These are phyloP conservation scores for Cephalotes varians DNA, from an alignment of 2,888 invertebrate genomes.

Conservation along the genomic window DNA sequence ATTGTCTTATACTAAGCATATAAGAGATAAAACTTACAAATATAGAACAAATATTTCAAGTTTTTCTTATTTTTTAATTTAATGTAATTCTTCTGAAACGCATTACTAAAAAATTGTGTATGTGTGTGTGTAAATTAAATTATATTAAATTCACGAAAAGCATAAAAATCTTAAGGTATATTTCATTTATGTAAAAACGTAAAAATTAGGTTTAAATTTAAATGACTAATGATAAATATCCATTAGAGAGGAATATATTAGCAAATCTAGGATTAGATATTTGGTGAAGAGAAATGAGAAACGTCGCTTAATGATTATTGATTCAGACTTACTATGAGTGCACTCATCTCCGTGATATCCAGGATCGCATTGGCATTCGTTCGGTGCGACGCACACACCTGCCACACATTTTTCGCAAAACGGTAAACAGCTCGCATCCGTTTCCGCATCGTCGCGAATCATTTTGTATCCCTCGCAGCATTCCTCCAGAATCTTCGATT, in stretches of 20 bases:
- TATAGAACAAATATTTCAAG: not conserved
- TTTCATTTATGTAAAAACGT: not conserved
- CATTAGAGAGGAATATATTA: not conserved
- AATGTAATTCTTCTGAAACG: not conserved
- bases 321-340: conserved; percentile 86
- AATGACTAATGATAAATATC: not conserved
- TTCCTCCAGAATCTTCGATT: conserved; percentile 89
- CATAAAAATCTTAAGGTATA: not conserved
- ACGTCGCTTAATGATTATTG: not conserved
- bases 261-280: not conserved
- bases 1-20: not conserved
- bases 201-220: not conserved
- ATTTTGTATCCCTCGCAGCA: conserved; percentile 92
- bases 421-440: conserved; percentile 82
- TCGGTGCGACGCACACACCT: conserved; percentile 88
- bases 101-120: not conserved
- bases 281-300: not conserved
- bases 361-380: conserved; percentile 88
- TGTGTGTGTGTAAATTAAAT: too few species aligned
- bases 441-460: conserved; percentile 51
- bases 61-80: not conserved
- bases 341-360: conserved; percentile 89
- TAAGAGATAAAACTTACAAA: not conserved
- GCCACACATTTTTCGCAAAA: conserved; percentile 85
- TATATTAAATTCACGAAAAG: not conserved